Percentiles rank a stretch among this genome's conserved stretches.
phyloP scores from a whole-genome alignment of 2,888 invertebrate genomes.

The Ypsolopha sequella region DNA sequence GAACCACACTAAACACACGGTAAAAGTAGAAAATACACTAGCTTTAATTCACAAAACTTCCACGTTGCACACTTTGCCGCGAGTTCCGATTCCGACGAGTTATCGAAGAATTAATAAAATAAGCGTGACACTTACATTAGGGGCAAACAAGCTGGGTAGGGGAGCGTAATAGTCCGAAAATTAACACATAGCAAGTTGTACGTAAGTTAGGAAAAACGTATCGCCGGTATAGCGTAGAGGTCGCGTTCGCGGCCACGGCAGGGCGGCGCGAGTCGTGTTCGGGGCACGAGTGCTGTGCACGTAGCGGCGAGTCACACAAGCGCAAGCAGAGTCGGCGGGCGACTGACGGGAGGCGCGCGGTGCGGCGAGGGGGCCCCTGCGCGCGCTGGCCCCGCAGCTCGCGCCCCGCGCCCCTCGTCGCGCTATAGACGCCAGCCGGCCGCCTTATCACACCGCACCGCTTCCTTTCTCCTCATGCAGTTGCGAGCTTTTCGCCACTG shows the following conservation, averaged over 20 bases:
- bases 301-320: slow-evolving; percentile 70
- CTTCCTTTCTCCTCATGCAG: slow-evolving; percentile 70
- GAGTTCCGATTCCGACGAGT: slow-evolving; percentile 49
- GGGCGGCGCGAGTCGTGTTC: slow-evolving; percentile 68
- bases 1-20: slow-evolving; percentile 35
- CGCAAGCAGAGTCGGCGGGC: slow-evolving; percentile 72
- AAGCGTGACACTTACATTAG: slow-evolving; percentile 68
- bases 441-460: slow-evolving; percentile 64
- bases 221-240: slow-evolving; percentile 71
- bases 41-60: slow-evolving; percentile 56
- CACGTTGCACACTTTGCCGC: slow-evolving; percentile 54
- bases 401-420: slow-evolving; percentile 20
- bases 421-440: slow-evolving; percentile 47
- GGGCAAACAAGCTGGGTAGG: slow-evolving; percentile 68
- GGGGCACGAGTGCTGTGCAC: slow-evolving; percentile 68
- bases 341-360: slow-evolving; percentile 64
- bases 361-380: slow-evolving; percentile 56
- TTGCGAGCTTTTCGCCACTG: slow-evolving; percentile 67
- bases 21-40: slow-evolving; percentile 37
- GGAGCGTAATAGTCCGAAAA: slow-evolving; percentile 59
- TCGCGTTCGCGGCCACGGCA: slow-evolving; percentile 73
- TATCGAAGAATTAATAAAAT: slow-evolving; percentile 52
- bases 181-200: slow-evolving; percentile 62
- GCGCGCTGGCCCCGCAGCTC: slow-evolving; percentile 56
- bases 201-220: slow-evolving; percentile 62